Evolutionary conservation across 2,888 invertebrate genomes (phyloP), one percentile per base, ranked within the genome.

Genomic region (Patella ulyssiponensis): DNA sequence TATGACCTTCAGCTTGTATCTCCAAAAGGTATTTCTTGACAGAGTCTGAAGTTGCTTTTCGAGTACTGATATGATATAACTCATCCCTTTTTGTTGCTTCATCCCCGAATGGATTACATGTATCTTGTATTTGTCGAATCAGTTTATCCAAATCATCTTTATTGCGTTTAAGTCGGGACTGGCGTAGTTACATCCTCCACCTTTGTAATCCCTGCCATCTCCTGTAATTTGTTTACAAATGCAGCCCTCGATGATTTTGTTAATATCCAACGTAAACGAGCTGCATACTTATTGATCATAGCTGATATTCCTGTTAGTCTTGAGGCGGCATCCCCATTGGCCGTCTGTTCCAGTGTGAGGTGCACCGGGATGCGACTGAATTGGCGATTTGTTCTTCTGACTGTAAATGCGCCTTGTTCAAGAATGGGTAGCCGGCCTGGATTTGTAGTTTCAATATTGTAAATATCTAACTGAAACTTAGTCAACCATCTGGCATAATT

Each of bases 381-480:
- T 2, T 12, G 54, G 12, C 4, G 12, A 12, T n/a, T 56, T n/a
- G 56, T 56, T n/a, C 4, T 56, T n/a, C 56, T 56, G 56, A 0
- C 56, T 17, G 56, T 56, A n/a, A 56, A 56, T 12, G 56, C 56
- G 56, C 15, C 4, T 56, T 7, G 14, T n/a, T 56, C 56, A 17
- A 56, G 56, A n/a, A 56, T 56, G n/a, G 56, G 14, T 14, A 14
- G 56, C 20, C n/a, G n/a, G 5, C n/a, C 17, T 58, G 58, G 58
- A n/a, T 58, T n/a, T n/a, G n/a, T 58, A 20, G 33, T 71, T 15
- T 77, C 76, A 20, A 77, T 64, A 74, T 81, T 84, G 14, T 81
- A 20, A 54, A 82, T 56, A 72, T 84, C 79, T 17, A 83, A 54
- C 23, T 82, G 79, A 51, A 78, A 82, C 56, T 77, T 82, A 5